These are phyloP conservation scores for Linurgus olivaceus DNA, from an alignment of 2,797 vertebrate species.

Conservation along the genomic window DNA sequence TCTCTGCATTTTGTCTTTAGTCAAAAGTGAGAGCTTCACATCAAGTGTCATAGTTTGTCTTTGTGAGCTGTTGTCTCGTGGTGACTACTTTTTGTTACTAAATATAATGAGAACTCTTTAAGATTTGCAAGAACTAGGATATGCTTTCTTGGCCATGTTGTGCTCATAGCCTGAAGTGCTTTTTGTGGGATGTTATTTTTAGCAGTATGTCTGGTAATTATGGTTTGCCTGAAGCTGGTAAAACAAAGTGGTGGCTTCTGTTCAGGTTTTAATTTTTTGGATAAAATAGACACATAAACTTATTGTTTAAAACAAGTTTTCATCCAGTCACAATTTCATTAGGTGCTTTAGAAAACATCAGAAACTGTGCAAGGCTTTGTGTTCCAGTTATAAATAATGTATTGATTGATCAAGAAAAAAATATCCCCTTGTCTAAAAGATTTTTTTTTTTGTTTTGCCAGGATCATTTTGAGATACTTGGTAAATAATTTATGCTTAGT, in stretches of 20 bases:
- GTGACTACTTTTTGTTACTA: not conserved
- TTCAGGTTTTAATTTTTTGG: not conserved
- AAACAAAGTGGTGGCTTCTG: not conserved
- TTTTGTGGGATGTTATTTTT: not conserved
- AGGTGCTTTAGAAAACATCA: not conserved
- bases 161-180: not conserved
- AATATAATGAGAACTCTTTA: not conserved
- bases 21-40: not conserved
- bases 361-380: not conserved
- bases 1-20: not conserved
- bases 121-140: not conserved
- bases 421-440: not conserved
- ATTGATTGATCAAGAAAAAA: not conserved
- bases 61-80: not conserved
- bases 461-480: not conserved
- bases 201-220: not conserved
- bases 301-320: not conserved
- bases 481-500: not conserved
- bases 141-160: not conserved
- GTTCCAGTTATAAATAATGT: not conserved
- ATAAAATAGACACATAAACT: not conserved
- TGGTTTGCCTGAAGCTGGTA: not conserved
- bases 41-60: not conserved
- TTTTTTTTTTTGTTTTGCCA: not conserved
- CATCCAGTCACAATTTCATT: not conserved